Conservation (phyloP, 2,888 invertebrate species). For the Imbricaverruca yamaguchii region DNA sequence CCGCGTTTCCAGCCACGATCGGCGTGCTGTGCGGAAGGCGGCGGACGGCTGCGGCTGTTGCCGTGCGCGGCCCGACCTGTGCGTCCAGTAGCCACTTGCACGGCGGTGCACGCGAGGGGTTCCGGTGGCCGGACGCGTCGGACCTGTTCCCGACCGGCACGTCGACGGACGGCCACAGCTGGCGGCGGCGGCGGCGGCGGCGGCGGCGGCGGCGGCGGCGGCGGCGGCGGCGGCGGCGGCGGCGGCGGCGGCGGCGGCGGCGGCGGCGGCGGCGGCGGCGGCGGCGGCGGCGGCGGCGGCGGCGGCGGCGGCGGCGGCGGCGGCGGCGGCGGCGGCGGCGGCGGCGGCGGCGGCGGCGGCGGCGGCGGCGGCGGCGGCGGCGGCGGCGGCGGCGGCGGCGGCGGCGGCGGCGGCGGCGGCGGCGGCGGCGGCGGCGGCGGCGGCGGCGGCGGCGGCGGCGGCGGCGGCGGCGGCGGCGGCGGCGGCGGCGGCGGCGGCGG, state of each 20-base stretch:
- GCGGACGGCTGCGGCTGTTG: too few species aligned
- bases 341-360: neutral
- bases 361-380: neutral
- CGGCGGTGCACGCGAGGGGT: too few species aligned
- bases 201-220: neutral
- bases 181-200: neutral
- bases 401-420: neutral
- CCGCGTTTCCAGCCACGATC: too few species aligned
- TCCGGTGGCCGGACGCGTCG: too few species aligned
- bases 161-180: too few species aligned
- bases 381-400: neutral
- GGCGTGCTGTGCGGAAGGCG: too few species aligned
- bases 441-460: neutral
- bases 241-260: neutral
- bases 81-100: too few species aligned
- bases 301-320: neutral
- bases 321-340: neutral
- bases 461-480: neutral
- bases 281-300: neutral
- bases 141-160: too few species aligned
- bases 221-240: neutral
- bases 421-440: neutral
- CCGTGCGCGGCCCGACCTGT: too few species aligned
- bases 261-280: neutral
- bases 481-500: neutral